Evolutionary conservation across 2,113 vertebrate species (phyloP).

Genomic region (Spheniscus mendiculus): DNA sequence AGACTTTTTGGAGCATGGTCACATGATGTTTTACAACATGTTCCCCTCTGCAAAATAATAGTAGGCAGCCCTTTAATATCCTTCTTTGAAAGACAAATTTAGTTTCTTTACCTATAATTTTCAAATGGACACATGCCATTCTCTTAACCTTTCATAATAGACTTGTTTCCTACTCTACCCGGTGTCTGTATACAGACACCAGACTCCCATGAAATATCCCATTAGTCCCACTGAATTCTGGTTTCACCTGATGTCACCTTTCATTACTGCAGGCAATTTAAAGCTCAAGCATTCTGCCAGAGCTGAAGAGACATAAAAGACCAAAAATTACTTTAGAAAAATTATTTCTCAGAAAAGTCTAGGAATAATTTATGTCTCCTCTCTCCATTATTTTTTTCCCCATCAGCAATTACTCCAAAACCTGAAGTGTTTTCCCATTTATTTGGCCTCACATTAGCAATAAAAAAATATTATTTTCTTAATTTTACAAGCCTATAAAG

Average conservation of each 20-base stretch:
- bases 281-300: not conserved
- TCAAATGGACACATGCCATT: not conserved
- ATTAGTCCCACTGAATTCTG: not conserved
- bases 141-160: not conserved
- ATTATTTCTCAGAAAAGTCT: not conserved
- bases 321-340: not conserved
- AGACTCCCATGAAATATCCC: not conserved
- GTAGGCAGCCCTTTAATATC: not conserved
- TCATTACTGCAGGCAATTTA: not conserved
- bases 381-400: not conserved
- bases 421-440: not conserved
- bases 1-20: not conserved
- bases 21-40: not conserved
- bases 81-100: not conserved
- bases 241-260: not conserved
- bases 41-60: not conserved
- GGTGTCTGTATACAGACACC: not conserved
- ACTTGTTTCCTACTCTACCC: not conserved
- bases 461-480: not conserved
- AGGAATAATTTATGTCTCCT: not conserved
- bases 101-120: not conserved
- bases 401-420: not conserved
- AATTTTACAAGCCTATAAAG: not conserved
- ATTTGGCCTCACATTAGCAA: not conserved
- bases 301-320: not conserved